Evolutionary conservation across 2,888 invertebrate species (phyloP).

Genomic region (Nymphalis polychloros): DNA sequence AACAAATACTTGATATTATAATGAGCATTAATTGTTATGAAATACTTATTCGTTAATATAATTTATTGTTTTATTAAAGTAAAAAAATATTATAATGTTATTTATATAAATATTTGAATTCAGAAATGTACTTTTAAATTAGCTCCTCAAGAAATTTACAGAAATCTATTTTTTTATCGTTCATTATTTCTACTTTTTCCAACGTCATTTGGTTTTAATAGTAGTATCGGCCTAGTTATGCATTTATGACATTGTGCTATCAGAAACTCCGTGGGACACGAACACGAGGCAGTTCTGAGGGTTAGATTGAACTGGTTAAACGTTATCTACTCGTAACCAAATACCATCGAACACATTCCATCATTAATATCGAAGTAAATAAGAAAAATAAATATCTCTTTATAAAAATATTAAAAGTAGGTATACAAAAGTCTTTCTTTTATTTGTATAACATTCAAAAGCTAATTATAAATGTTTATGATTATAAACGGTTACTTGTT

Average conservation of each 20-base stretch:
- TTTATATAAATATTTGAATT: background rate
- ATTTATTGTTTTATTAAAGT: constrained; percentile 13
- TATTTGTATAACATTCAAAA: no score
- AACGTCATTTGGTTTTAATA: background rate
- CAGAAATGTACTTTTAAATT: background rate
- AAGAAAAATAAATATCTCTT: constrained; percentile 9
- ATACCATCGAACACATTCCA: constrained; percentile 51
- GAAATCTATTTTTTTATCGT: background rate
- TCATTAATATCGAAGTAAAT: constrained; percentile 42
- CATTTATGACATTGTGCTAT: constrained; percentile 12
- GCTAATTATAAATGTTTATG: no score
- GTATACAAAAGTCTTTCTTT: background rate
- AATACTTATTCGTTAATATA: constrained; percentile 37
- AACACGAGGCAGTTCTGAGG: constrained; percentile 51
- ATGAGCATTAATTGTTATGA: constrained; percentile 49
- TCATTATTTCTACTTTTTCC: background rate
- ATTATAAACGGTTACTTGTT: no score
- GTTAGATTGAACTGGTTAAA: constrained; percentile 57
- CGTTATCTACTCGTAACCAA: constrained; percentile 49
- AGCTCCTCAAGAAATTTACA: no score
- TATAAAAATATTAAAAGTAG: background rate
- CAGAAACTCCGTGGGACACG: constrained; percentile 55
- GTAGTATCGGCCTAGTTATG: no score
- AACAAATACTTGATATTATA: constrained; percentile 30
- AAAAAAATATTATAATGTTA: background rate